Percentiles rank a stretch among this genome's conserved stretches.
Evolutionary conservation across 1,140 invertebrate genomes (phyloP).

Genomic region (Homarus americanus): DNA sequence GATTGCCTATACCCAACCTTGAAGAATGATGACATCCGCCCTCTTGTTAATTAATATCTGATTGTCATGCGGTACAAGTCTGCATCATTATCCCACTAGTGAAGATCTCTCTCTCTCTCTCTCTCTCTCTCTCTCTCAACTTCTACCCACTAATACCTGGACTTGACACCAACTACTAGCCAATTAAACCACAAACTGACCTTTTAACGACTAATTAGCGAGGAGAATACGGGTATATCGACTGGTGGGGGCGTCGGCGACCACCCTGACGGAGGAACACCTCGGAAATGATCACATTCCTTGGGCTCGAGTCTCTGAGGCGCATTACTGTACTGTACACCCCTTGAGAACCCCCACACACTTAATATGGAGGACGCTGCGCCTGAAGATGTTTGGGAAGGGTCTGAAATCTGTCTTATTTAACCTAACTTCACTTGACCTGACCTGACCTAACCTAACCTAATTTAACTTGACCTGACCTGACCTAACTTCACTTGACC

Average conservation of each 20-base stretch:
- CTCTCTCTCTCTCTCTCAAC: not conserved
- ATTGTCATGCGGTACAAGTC: slow-evolving; percentile 11
- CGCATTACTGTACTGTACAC: too few relatives aligned
- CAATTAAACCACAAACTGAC: slow-evolving; percentile 60
- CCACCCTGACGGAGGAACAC: too few relatives aligned
- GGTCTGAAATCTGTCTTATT: too few relatives aligned
- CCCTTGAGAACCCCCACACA: too few relatives aligned
- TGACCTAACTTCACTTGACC: too few relatives aligned
- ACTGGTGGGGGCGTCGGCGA: not conserved
- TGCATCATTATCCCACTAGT: slow-evolving; percentile 5
- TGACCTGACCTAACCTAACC: too few relatives aligned
- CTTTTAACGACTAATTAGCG: slow-evolving; percentile 58
- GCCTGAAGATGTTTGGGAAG: too few relatives aligned
- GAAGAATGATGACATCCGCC: not conserved
- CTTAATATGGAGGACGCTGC: too few relatives aligned
- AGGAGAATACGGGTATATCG: slow-evolving; percentile 33
- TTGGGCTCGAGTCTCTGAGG: too few relatives aligned
- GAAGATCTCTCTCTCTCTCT: not conserved
- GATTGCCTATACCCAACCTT: not conserved
- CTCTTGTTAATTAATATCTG: slow-evolving; percentile 32
- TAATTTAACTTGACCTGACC: too few relatives aligned
- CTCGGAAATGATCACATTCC: too few relatives aligned
- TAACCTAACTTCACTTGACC: too few relatives aligned
- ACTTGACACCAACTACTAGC: slow-evolving; percentile 30
- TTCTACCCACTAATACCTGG: slow-evolving; percentile 11